A percentile compares a stretch with the other conserved stretches of the same genome.
Conservation (phyloP, 2,797 vertebrate genomes). For the Sebastes jordani region DNA sequence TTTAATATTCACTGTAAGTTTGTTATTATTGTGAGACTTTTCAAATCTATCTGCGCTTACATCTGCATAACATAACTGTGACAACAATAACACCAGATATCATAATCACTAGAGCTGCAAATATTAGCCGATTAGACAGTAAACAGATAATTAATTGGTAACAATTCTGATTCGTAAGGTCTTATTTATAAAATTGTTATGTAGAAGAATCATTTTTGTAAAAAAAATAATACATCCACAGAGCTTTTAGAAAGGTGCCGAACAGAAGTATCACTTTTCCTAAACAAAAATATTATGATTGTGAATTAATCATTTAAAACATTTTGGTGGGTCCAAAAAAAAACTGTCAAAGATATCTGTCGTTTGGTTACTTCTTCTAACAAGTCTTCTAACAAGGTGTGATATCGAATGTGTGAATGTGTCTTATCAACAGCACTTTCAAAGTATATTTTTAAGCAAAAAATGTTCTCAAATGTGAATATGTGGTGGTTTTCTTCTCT, state of each 20-base stretch:
- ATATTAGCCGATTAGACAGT: not conserved
- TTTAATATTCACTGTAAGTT: not conserved
- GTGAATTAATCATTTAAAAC: too few relatives aligned
- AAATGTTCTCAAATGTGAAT: not conserved
- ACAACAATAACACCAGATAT: not conserved
- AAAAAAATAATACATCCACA: too few relatives aligned
- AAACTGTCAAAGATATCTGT: too few relatives aligned
- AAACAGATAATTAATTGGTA: not conserved
- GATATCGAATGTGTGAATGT: too few relatives aligned
- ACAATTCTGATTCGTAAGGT: not conserved
- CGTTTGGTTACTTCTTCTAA: too few relatives aligned
- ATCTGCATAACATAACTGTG: not conserved
- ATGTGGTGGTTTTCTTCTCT: not conserved
- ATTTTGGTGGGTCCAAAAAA: too few relatives aligned
- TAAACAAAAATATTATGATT: too few relatives aligned
- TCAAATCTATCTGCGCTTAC: not conserved
- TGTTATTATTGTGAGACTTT: not conserved
- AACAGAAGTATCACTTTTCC: too few relatives aligned
- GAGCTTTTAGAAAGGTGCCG: too few relatives aligned
- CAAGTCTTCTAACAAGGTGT: too few relatives aligned
- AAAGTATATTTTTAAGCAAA: not conserved
- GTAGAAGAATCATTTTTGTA: not conserved
- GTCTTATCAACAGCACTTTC: too few relatives aligned
- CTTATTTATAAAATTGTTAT: not conserved
- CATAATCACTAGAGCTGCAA: not conserved